Conservation (phyloP, 2,113 vertebrate species). For the Urocitellus parryii region DNA sequence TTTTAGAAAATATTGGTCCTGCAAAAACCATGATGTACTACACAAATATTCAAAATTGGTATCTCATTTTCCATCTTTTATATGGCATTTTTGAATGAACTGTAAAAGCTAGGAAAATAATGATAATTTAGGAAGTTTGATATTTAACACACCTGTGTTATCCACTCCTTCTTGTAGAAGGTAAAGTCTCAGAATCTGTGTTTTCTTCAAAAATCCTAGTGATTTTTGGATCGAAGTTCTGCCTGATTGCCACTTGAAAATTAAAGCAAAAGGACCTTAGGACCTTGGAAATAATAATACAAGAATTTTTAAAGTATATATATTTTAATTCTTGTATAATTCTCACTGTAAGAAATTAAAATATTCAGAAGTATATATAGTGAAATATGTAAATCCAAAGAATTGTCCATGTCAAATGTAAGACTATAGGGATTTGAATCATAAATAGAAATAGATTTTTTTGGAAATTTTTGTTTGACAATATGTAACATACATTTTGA, state of each 20-base stretch:
- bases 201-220: conserved; percentile 5
- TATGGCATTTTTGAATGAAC: not conserved
- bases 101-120: not conserved
- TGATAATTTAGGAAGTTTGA: not conserved
- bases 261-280: not conserved
- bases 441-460: not conserved
- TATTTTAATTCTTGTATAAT: not conserved
- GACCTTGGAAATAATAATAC: not conserved
- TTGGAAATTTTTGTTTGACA: not conserved
- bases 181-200: not conserved
- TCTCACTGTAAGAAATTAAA: conserved; percentile 26
- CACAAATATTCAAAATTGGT: not conserved
- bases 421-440: not conserved
- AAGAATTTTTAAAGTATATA: not conserved
- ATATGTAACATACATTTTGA: not conserved
- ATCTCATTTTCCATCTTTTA: not conserved
- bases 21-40: not conserved
- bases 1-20: not conserved
- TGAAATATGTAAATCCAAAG: not conserved
- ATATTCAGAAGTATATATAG: not conserved
- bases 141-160: not conserved
- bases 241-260: not conserved
- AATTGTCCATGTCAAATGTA: not conserved
- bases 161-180: not conserved
- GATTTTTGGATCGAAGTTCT: not conserved